Base-by-base conservation (phyloP, 1,140 invertebrate genomes). In the Acromyrmex heyeri region DNA sequence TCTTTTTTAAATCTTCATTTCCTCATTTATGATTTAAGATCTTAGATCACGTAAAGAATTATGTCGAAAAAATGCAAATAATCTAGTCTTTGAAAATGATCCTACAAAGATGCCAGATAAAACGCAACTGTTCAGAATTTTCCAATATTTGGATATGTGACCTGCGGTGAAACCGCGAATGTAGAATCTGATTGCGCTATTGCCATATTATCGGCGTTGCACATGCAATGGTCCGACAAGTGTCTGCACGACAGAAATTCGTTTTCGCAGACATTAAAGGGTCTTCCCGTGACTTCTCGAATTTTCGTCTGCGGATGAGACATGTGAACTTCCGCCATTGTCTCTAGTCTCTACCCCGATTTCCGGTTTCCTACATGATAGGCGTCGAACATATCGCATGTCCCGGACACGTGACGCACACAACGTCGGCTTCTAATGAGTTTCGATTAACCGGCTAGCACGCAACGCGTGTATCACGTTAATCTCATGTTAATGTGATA, bases 391-490 rank as follows among this genome's bases (percentile, higher is more conserved):
- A 59, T 30, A 34, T 73, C 55, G 53, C 38, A 18, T 73, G 79
- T 82, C 61, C 24, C 67, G 67, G 67, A 72, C 55, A 82, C 53
- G 67, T 82, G 79, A 81, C 24, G 30, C 72, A 69, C 76, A 59
- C 75, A 57, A 86, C 50, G 55, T 16, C 48, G 48, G 16, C 50
- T 8, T 61, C 53, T 59, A 82, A 72, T 57, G 55, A 72, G 55
- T 82, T 82, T 44, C 24, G 53, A 69, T 82, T 73, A 82, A 73
- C 55, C 38, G 24, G 2, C 38, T 34, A 24, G 24, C 67, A 73
- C 24, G 53, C 55, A 57, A 53, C 69, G 53, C 50, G 34, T 48
- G 24, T 24, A 82, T 82, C 61, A 14, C 77, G 14, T 79, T 34
- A 30, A 16, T 59, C 18, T 69, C 34, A 18, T 8, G 14, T 18